A percentile compares a stretch with the other conserved stretches of the same genome.
These are phyloP conservation scores for Oxygymnocypris stewartii DNA, from an alignment of 2,113 vertebrate species.

Conservation along the genomic window DNA sequence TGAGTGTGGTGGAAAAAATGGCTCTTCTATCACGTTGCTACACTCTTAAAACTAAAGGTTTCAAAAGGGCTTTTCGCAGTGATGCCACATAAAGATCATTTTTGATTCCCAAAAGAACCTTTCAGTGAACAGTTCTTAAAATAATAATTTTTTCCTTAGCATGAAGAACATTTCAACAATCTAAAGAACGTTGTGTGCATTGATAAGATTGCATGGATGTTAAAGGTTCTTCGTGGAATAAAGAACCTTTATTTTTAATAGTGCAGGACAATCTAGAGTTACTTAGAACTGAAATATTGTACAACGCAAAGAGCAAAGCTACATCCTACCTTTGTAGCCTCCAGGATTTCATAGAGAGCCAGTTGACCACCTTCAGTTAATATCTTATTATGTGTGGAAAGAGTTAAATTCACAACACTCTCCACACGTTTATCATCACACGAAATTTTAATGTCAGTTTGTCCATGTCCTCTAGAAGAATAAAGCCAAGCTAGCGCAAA, in stretches of 20 bases:
- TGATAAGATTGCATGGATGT: not conserved
- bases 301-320: not conserved
- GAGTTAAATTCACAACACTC: conserved; percentile 43
- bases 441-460: conserved; percentile 14
- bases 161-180: too few species aligned
- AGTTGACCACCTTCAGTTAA: conserved; percentile 46
- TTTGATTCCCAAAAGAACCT: not conserved
- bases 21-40: not conserved
- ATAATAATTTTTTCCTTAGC: too few species aligned
- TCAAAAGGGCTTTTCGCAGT: not conserved
- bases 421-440: conserved; percentile 54
- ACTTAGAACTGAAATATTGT: not conserved
- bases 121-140: not conserved
- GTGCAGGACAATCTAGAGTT: not conserved
- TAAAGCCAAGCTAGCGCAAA: conserved; percentile 47
- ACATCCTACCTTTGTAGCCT: conserved; percentile 54
- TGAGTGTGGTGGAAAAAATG: too few species aligned
- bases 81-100: not conserved
- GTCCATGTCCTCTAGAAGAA: conserved; percentile 15
- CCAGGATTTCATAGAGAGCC: conserved; percentile 58
- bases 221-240: not conserved
- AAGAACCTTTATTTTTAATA: not conserved
- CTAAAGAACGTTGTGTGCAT: not conserved
- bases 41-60: too few species aligned
- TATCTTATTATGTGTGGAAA: conserved; percentile 46